These are phyloP conservation scores for Aphelenchoides fujianensis DNA, from an alignment of 1,140 invertebrate species.

Conservation along the genomic window DNA sequence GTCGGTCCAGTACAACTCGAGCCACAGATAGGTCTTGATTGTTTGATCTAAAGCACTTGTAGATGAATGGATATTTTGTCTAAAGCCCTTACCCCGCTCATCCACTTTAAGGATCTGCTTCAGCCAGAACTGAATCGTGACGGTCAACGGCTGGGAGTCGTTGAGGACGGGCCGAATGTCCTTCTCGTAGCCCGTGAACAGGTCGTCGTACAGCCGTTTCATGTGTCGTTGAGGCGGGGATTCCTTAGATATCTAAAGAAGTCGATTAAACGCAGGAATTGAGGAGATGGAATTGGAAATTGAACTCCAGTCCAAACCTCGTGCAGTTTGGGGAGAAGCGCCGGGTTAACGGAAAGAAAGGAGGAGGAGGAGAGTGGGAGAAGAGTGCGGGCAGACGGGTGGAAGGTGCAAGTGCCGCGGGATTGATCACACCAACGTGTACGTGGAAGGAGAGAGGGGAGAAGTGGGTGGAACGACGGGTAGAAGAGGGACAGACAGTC, in stretches of 20 bases:
- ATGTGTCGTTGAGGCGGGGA: conserved; percentile 29
- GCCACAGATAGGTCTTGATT: conserved; percentile 25
- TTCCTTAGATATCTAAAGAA: conserved; percentile 15
- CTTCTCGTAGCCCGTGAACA: conserved; percentile 45
- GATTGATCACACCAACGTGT: background rate
- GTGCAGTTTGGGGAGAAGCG: background rate
- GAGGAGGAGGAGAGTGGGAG: too few species aligned
- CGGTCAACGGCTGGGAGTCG: conserved; percentile 41
- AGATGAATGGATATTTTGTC: background rate
- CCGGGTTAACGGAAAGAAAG: background rate
- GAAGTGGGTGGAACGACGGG: background rate
- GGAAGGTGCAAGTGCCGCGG: too few species aligned
- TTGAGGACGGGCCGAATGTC: conserved; percentile 42
- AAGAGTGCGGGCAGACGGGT: too few species aligned
- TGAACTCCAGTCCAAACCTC: background rate
- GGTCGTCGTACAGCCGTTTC: conserved; percentile 42
- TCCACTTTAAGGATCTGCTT: conserved; percentile 56
- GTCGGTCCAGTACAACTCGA: conserved; percentile 62
- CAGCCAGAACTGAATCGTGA: conserved; percentile 55
- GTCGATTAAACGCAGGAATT: background rate
- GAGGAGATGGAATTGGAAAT: background rate
- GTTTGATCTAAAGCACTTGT: conserved; percentile 35
- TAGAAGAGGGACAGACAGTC: background rate
- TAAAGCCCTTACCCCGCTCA: conserved; percentile 39
- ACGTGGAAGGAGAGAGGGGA: background rate